Base-by-base conservation (phyloP, 1,140 invertebrate species). In the Physella acuta region DNA sequence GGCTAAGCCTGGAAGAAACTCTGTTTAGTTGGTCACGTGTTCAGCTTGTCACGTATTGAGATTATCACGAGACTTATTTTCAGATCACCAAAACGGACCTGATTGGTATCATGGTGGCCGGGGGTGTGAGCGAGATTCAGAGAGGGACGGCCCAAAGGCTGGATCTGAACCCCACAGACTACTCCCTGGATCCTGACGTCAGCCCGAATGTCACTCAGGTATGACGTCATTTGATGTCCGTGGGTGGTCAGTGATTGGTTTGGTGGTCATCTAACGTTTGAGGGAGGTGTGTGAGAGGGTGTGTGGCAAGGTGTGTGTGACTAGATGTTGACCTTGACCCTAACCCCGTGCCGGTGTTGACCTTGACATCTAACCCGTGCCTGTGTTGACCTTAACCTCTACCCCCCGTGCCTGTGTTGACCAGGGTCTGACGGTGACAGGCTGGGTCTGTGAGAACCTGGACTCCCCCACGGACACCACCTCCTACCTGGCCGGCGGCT, bases 161-260 rank as follows among this genome's bases (percentile, higher is more conserved):
- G 0, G 73, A 73, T 0, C 66, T 86, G 28, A 55, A 73, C 2
- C 83, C 84, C 0, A 39, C 52, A 2, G 53, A 3, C 0, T 78
- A 78, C 53, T 85, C 85, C 5, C 73, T 71, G 26, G 85, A 86
- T 64, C 85, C 84, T 0, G 84, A 85, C 65, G 53, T 78, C 0
- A 63, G 63, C 5, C 24, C 49, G 1, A 58, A 62, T 3, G 49
- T 30, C 34, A 11, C 56, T 36, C 69, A 74, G 65, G 76, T 77
- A 24, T n/a, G 53, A 14, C 17, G n/a, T 56, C 1, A 14, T 11
- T n/a, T n/a, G n/a, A n/a, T n/a, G n/a, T n/a, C n/a, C n/a, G n/a
- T n/a, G n/a, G n/a, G n/a, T n/a, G n/a, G n/a, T n/a, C n/a, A n/a
- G n/a, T n/a, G n/a, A n/a, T n/a, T n/a, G n/a, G n/a, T n/a, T n/a